Conservation (phyloP, 2,888 invertebrate species). For the Meloe dianella region DNA sequence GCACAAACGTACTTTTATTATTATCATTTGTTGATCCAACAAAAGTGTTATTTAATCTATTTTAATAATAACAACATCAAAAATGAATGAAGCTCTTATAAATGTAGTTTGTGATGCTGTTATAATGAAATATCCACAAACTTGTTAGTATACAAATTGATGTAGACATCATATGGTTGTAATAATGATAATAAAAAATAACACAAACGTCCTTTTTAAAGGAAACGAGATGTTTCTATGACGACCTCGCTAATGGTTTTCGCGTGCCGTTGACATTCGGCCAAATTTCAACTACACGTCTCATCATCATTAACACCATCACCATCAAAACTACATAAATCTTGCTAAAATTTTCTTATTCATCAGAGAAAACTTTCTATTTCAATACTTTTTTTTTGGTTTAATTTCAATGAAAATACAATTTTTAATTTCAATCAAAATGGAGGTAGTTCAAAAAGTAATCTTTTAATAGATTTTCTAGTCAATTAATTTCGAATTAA, state of each 20-base stretch:
- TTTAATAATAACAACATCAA: no score
- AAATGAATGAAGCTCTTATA: no score
- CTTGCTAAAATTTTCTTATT: neutral
- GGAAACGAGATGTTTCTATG: constrained; percentile 26
- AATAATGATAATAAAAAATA: constrained; percentile 30
- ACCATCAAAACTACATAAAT: neutral
- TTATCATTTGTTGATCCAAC: neutral
- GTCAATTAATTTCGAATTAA: neutral
- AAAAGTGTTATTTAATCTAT: neutral
- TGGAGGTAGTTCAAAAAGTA: neutral
- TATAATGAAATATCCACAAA: neutral
- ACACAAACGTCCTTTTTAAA: constrained; percentile 18
- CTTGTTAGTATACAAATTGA: constrained; percentile 7
- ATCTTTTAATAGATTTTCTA: constrained; percentile 3
- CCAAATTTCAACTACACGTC: neutral
- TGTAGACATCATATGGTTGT: constrained; percentile 9
- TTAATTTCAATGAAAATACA: neutral
- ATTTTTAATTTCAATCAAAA: neutral
- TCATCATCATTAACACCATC: neutral
- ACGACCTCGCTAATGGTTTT: constrained; percentile 30
- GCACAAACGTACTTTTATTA: neutral
- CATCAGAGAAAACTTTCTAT: neutral
- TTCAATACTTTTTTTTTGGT: no score
- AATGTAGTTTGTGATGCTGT: neutral
- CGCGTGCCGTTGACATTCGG: constrained; percentile 23